Base-by-base conservation (phyloP, 2,113 vertebrate genomes). In the Datnioides undecimradiatus region DNA sequence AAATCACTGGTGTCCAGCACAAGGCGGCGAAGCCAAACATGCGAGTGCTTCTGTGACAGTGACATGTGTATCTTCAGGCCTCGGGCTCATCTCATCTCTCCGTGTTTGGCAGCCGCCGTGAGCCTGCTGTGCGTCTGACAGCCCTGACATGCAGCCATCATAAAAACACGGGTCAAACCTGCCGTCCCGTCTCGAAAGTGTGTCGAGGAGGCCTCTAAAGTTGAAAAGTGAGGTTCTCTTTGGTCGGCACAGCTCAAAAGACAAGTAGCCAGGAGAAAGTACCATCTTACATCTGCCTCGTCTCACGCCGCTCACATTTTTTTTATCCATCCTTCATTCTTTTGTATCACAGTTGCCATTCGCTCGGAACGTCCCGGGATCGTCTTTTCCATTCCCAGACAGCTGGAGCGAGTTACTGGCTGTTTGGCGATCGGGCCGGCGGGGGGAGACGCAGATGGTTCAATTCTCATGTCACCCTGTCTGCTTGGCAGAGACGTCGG, bases 391-490 rank as follows among this genome's bases (percentile, higher is more conserved):
- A 80, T 84, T 84, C 76, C 68, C 87, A 83, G 84, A 82, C 91
- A 92, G 91, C 92, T 91, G 90, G 86, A 87, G 76, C 59, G 52
- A 85, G 79, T 93, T 91, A 90, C 76, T 69, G 88, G 66, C 88
- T 75, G 83, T 69, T 73, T 43, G 88, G 75, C 72, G 19, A 83
- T 73, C 51, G n/a, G 80, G 71, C 69, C 69, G 34, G 78, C 31
- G 31, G 79, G 72, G 43, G 48, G 54, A 59, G 60, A 85, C 79
- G 60, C 92, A 92, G 91, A 94, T 92, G 93, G 90, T 91, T 93
- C 85, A 80, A 76, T 90, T 91, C 88, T 87, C 92, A 87, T 85
- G 91, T 91, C 90, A 82, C 87, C 90, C 82, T 25, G 89, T 91
- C 90, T 89, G 88, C 89, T 87, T 93, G 92, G 87, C 92, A 89